phyloP scores from a whole-genome alignment of 1,140 invertebrate species.

The Neodiprion lecontei region DNA sequence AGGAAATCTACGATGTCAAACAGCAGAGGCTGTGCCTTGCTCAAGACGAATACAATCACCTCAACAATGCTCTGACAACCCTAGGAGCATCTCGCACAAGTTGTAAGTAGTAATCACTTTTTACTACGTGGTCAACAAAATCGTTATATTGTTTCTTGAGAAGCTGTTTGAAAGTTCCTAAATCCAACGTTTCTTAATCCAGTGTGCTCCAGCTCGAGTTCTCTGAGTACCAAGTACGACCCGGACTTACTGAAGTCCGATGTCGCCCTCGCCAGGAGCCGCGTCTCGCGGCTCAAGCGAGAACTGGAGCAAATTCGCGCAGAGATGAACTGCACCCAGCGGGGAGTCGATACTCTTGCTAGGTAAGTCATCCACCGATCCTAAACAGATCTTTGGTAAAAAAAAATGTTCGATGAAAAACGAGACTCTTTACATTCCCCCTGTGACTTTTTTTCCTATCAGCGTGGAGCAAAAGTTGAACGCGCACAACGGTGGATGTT shows the following conservation, averaged over 20 bases:
- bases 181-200: constrained; percentile 20
- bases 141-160: not conserved
- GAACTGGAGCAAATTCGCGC: constrained; percentile 91
- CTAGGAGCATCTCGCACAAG: constrained; percentile 84
- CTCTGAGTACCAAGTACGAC: constrained; percentile 91
- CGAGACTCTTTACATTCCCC: not conserved
- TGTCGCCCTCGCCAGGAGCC: constrained; percentile 84
- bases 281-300: constrained; percentile 87
- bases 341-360: constrained; percentile 89
- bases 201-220: constrained; percentile 93
- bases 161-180: not conserved
- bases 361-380: constrained; percentile 68
- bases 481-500: constrained; percentile 82
- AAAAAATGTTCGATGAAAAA: not conserved
- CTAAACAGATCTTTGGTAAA: not conserved
- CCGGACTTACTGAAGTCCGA: constrained; percentile 93
- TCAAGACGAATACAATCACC: constrained; percentile 94
- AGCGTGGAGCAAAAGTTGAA: constrained; percentile 92
- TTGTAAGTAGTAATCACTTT: constrained; percentile 69
- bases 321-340: constrained; percentile 90
- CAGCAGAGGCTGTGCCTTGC: constrained; percentile 90
- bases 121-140: not conserved
- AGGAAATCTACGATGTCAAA: constrained; percentile 95
- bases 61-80: constrained; percentile 86
- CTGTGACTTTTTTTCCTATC: constrained; percentile 31